phyloP scores from a whole-genome alignment of 2,888 invertebrate species.

The Chymomyza caudatula region DNA sequence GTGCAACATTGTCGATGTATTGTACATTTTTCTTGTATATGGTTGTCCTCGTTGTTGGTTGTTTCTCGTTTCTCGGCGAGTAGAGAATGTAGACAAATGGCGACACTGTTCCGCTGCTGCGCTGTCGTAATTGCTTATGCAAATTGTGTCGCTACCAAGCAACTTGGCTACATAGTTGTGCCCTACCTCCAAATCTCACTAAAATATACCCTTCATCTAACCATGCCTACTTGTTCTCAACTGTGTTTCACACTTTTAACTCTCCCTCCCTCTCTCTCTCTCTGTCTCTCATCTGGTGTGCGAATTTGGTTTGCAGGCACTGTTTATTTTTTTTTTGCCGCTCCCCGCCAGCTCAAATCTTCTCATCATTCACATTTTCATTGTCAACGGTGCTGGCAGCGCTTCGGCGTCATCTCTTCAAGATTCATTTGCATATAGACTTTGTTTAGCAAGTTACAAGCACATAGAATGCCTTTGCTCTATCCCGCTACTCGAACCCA shows the following conservation, averaged over 20 bases:
- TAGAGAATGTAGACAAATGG: constrained; percentile 1
- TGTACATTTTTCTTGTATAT: background rate
- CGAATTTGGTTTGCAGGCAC: constrained; percentile 29
- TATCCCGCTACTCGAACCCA: background rate
- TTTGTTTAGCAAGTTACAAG: constrained; percentile 3
- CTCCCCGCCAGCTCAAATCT: background rate
- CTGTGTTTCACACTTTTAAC: background rate
- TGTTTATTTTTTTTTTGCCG: constrained; percentile 33
- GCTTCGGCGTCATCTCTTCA: background rate
- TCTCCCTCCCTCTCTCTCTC: background rate
- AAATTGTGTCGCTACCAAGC: constrained; percentile 41
- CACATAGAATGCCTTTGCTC: background rate
- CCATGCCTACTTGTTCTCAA: background rate
- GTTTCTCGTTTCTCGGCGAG: background rate
- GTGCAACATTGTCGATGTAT: background rate
- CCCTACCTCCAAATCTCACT: background rate
- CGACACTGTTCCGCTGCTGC: constrained; percentile 35
- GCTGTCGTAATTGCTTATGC: constrained; percentile 67
- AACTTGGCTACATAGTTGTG: background rate
- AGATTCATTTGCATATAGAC: constrained; percentile 10
- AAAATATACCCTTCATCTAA: background rate
- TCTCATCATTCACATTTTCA: background rate
- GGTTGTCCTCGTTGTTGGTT: too few species aligned
- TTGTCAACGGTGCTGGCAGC: constrained; percentile 1
- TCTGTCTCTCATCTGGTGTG: constrained; percentile 2